phyloP scores from a whole-genome alignment of 2,797 vertebrate genomes.

The Muscicapa comitata region DNA sequence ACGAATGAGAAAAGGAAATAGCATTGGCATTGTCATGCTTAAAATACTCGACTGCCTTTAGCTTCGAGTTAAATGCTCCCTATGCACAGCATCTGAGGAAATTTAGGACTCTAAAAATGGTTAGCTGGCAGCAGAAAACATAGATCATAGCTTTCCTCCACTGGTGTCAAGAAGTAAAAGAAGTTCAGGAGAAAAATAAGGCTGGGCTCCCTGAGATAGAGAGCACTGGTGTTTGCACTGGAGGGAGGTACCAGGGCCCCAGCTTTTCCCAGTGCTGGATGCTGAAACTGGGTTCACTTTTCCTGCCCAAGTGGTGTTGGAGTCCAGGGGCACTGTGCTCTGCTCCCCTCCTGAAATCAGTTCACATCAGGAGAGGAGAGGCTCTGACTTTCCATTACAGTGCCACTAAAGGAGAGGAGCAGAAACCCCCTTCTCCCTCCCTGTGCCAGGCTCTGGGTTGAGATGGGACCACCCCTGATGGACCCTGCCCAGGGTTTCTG shows the following conservation, averaged over 20 bases:
- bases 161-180: background rate
- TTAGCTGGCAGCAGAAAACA: background rate
- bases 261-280: background rate
- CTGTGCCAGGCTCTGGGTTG: background rate
- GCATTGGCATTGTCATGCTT: background rate
- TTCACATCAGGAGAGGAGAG: background rate
- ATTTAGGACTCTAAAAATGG: background rate
- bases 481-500: too few relatives aligned
- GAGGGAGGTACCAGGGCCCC: background rate
- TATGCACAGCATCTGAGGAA: background rate
- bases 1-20: background rate
- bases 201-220: background rate
- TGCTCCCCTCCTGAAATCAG: background rate
- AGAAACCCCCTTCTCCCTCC: accelerated
- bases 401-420: accelerated
- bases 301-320: background rate
- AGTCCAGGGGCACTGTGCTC: accelerated
- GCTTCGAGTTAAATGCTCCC: background rate
- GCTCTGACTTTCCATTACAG: background rate
- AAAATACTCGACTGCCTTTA: background rate
- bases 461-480: too few relatives aligned
- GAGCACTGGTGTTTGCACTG: accelerated
- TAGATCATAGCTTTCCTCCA: background rate
- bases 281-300: background rate
- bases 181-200: background rate